Percentiles rank a stretch among this genome's conserved stretches.
phyloP scores from a whole-genome alignment of 2,113 vertebrate species.

The Otocyon megalotis region DNA sequence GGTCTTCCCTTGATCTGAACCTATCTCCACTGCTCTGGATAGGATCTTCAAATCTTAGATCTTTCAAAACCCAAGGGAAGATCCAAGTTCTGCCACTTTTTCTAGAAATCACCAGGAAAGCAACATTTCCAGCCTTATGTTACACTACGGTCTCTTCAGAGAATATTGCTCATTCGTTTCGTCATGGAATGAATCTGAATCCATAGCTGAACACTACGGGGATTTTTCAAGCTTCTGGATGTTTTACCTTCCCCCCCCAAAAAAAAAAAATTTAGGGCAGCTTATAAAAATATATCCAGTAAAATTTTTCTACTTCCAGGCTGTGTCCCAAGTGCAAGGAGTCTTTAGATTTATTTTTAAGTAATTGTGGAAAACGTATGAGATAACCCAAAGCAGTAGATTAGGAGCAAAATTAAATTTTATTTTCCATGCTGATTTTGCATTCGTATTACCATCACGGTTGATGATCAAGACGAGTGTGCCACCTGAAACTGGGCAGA shows the following conservation, averaged over 20 bases:
- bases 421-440: background rate
- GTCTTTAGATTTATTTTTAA: constrained; percentile 4
- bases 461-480: constrained; percentile 12
- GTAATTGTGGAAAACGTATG: background rate
- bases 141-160: background rate
- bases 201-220: background rate
- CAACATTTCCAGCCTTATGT: background rate
- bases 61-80: background rate
- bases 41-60: background rate
- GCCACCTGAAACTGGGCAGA: constrained; percentile 77
- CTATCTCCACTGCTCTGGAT: background rate
- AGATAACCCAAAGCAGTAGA: background rate
- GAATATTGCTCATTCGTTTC: background rate
- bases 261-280: background rate
- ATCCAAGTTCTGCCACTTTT: background rate
- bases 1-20: background rate
- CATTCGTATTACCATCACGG: background rate
- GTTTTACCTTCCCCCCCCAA: background rate
- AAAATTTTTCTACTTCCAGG: background rate
- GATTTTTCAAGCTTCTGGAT: background rate
- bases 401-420: constrained; percentile 7
- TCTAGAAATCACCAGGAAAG: constrained; percentile 34
- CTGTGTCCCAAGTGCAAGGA: background rate
- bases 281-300: background rate
- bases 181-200: background rate